These are phyloP conservation scores for Camponotus pennsylvanicus DNA, from an alignment of 1,140 invertebrate genomes.

Conservation along the genomic window DNA sequence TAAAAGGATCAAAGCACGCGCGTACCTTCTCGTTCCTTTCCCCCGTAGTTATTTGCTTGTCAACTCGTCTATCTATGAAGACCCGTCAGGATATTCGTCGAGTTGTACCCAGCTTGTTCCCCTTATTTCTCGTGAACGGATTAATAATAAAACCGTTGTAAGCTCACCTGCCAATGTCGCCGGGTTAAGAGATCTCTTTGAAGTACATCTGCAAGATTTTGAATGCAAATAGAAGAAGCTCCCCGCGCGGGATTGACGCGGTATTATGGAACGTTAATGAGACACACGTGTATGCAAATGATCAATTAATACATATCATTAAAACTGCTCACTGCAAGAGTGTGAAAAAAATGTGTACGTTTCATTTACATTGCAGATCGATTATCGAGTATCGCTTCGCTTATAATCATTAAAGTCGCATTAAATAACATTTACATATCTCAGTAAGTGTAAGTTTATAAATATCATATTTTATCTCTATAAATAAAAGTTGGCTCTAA, in stretches of 20 bases:
- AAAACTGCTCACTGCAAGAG: neutral
- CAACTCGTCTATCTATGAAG: constrained; percentile 63
- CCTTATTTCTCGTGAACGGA: constrained; percentile 57
- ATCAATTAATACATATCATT: constrained; percentile 42
- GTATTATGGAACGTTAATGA: constrained; percentile 42
- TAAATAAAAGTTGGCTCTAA: neutral
- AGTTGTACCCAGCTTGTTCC: constrained; percentile 17
- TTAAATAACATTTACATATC: neutral
- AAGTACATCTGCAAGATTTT: constrained; percentile 57
- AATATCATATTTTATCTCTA: neutral
- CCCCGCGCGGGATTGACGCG: neutral
- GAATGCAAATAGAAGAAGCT: constrained; percentile 59
- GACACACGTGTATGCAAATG: constrained; percentile 13
- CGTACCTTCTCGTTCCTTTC: constrained; percentile 20
- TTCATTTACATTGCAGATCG: constrained; percentile 4
- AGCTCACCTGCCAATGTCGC: constrained; percentile 59
- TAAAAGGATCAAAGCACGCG: constrained; percentile 32
- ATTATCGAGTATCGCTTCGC: neutral
- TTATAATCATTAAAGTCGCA: constrained; percentile 26
- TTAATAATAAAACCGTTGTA: constrained; percentile 60
- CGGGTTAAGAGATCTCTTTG: constrained; percentile 39
- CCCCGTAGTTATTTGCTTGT: constrained; percentile 56
- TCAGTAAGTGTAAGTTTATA: neutral
- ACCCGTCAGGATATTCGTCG: constrained; percentile 46
- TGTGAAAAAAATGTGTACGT: constrained; percentile 16